A percentile compares a stretch with the other conserved stretches of the same genome.
Conservation (phyloP, 2,113 vertebrate species). For the Thinocorus orbignyianus region DNA sequence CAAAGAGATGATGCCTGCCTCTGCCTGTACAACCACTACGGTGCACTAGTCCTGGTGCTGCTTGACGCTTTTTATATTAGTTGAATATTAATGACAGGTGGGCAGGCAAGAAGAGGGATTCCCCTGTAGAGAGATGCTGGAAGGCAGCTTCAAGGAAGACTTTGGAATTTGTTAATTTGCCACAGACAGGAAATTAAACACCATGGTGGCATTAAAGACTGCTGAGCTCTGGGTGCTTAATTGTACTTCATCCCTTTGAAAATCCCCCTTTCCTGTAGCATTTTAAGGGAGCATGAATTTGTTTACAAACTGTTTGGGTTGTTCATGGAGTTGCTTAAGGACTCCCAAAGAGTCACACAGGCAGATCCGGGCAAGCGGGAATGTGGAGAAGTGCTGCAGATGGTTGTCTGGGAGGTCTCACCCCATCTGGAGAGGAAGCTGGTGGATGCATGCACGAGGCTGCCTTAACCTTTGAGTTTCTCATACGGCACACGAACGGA, state of each 20-base stretch:
- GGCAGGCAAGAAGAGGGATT: not conserved
- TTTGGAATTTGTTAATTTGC: not conserved
- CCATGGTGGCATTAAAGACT: not conserved
- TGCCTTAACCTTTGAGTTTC: not conserved
- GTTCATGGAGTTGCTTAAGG: not conserved
- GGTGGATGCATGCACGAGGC: not conserved
- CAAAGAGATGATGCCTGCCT: not conserved
- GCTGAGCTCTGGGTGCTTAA: not conserved
- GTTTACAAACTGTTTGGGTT: not conserved
- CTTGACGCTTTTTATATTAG: not conserved
- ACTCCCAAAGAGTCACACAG: not conserved
- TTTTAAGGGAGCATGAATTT: not conserved
- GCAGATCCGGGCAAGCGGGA: not conserved
- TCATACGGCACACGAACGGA: fast-evolving
- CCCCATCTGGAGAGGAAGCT: not conserved
- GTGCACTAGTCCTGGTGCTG: not conserved
- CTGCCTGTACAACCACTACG: not conserved
- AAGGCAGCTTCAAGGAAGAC: not conserved
- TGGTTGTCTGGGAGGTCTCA: not conserved
- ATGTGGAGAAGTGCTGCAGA: not conserved
- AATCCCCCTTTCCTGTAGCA: not conserved
- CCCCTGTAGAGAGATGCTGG: not conserved
- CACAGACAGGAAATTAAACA: not conserved
- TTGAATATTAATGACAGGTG: not conserved
- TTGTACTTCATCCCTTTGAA: not conserved